phyloP scores from a whole-genome alignment of 2,797 vertebrate species.

The Phalanger gymnotis region DNA sequence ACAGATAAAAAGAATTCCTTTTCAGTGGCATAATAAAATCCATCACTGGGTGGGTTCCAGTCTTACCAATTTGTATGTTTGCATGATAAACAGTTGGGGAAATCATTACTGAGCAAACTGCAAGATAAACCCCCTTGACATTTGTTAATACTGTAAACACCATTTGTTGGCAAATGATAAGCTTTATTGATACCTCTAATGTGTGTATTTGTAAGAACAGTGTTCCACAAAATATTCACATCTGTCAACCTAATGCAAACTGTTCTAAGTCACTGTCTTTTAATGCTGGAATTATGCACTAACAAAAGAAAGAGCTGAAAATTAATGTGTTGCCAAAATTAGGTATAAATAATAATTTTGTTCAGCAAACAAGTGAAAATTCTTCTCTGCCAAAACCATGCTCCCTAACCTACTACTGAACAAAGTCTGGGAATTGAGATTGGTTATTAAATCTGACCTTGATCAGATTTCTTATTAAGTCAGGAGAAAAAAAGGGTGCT shows the following conservation, averaged over 20 bases:
- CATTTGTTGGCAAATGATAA: slow-evolving; percentile 84
- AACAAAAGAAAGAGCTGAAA: slow-evolving; percentile 82
- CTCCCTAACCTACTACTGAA: slow-evolving; percentile 79
- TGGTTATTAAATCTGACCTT: slow-evolving; percentile 89
- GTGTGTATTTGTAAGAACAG: slow-evolving; percentile 83
- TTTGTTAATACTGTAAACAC: slow-evolving; percentile 86
- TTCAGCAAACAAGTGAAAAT: slow-evolving; percentile 81
- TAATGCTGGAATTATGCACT: slow-evolving; percentile 83
- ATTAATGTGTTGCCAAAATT: slow-evolving; percentile 80
- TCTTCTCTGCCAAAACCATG: slow-evolving; percentile 76
- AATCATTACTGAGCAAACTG: slow-evolving; percentile 65
- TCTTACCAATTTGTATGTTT: slow-evolving; percentile 66
- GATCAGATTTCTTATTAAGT: slow-evolving; percentile 88
- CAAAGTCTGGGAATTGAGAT: slow-evolving; percentile 84
- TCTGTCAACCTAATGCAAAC: slow-evolving; percentile 85
- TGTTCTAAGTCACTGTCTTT: slow-evolving; percentile 86
- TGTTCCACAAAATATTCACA: slow-evolving; percentile 85
- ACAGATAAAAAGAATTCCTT: slow-evolving; percentile 34
- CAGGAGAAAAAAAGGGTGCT: slow-evolving; percentile 85
- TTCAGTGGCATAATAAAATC: slow-evolving; percentile 39
- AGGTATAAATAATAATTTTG: slow-evolving; percentile 76
- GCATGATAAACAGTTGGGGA: slow-evolving; percentile 77
- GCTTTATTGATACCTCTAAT: slow-evolving; percentile 83
- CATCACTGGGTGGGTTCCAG: slow-evolving; percentile 33
- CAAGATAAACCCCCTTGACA: slow-evolving; percentile 82